Percentiles rank a stretch among this genome's conserved stretches.
phyloP scores from a whole-genome alignment of 2,113 vertebrate species.

The Myxocyprinus asiaticus region DNA sequence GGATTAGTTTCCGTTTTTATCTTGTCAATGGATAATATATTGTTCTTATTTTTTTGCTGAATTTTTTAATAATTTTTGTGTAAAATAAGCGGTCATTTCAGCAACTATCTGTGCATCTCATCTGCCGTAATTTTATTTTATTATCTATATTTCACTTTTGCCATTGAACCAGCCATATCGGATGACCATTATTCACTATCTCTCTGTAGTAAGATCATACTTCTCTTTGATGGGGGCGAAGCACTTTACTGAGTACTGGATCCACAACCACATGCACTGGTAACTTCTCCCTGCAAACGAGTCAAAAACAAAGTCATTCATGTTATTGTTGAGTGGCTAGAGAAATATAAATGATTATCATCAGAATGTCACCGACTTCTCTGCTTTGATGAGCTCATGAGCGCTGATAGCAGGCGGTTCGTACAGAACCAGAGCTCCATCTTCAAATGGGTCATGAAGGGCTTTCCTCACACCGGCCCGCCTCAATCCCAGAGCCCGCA shows the following conservation, averaged over 20 bases:
- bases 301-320: not conserved
- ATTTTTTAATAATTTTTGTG: no score
- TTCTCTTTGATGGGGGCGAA: constrained; percentile 97
- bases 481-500: constrained; percentile 86
- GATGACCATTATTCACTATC: no score
- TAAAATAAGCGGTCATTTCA: no score
- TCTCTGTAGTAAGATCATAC: constrained; percentile 67
- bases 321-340: not conserved
- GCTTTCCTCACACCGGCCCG: constrained; percentile 83
- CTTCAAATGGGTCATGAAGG: constrained; percentile 92
- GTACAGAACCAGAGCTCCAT: constrained; percentile 89
- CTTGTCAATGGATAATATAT: no score
- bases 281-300: constrained; percentile 80
- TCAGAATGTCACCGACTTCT: constrained; percentile 82
- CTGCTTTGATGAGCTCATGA: constrained; percentile 90
- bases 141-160: no score
- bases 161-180: no score
- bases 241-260: constrained; percentile 87
- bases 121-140: no score
- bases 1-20: no score
- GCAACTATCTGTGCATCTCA: no score
- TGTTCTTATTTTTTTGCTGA: no score
- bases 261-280: constrained; percentile 97
- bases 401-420: constrained; percentile 83
- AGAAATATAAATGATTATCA: not conserved